Evolutionary conservation across 2,113 vertebrate genomes (phyloP), one percentile per base, ranked within the genome.

Genomic region (Chascanopsetta lugubris): DNA sequence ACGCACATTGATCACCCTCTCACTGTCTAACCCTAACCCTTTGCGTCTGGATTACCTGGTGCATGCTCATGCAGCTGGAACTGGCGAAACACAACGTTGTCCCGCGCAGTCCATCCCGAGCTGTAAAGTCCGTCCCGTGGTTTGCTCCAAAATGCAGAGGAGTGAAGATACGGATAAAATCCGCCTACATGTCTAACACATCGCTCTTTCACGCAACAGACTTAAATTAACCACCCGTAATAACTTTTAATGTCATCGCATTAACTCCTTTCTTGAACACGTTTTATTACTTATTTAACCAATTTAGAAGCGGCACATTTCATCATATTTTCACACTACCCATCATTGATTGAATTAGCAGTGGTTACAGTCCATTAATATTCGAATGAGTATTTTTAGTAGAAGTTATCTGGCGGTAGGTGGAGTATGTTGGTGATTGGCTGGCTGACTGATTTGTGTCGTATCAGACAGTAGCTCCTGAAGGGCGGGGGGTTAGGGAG

Each of bases 271-370:
- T 57, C 18, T 82, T 80, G 78, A 80, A 66, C 50, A 46, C 0
- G 2, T 58, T 55, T 50, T 57, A 72, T 75, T 48, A 75, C 50
- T 61, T 55, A 62, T 69, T 68, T 45, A 30, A 73, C 32, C 27
- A 77, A 68, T 75, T 80, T 29, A 58, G 42, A 61, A 59, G 55
- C 53, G 49, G 62, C 36, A 30, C 67, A 72, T 68, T 63, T 15
- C 24, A 49, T 79, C 74, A 55, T 17, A 50, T 58, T 71, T 55
- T 76, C 36, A 73, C 69, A 72, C 49, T 32, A 55, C 63, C 67
- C 65, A 55, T 61, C 49, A 76, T 32, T 72, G 76, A 72, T 79
- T 80, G 69, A 79, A 82, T 84, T 60, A 74, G 61, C 53, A 78
- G 27, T 61, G 61, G 61, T 65, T 68, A 43, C 57, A 77, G 66